Evolutionary conservation across 2,797 vertebrate species (phyloP), one percentile per base, ranked within the genome.

Genomic region (Salmo trutta): DNA sequence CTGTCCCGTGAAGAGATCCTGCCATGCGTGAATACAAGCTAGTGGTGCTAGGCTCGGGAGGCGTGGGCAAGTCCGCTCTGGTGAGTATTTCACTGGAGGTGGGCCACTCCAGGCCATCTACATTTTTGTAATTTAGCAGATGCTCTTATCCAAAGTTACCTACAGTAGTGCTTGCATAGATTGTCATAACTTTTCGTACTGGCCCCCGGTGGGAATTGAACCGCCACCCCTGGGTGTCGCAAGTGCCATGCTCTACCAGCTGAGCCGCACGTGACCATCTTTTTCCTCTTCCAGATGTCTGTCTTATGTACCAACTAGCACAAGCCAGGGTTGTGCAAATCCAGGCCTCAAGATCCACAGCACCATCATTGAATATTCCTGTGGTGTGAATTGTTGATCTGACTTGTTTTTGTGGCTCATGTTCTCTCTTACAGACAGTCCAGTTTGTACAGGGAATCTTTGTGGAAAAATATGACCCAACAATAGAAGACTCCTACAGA

Each of bases 21-120:
- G 94, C 93, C 95, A 99, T 99, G 98, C 98, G 98, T 95, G 98
- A 99, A 95, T 99, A 99, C 96, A 99, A 99, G 96, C 96, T 99
- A 90, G 98, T 99, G 94, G 98, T 99, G 94, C 96, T 99, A 90
- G 98, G 98, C 88, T 99, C 98, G 90, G 98, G 98, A 95, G 98
- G 98, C 90, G 98, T 99, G 93, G 98, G 98, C 86, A 99, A 99
- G 87, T 99, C 98, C 2, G 98, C 98, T 91, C 94, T 99, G 97
- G 98, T 99, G 93, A 98, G 97, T 97, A 84, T 36, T 72, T 16
- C 16, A 41, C 29, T 14, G 47, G 10, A 47, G 41, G 41, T 47
- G 41, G 16, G 16, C 29, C 27, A 67, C 62, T 76, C 70, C 78
- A 67, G 64, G 4, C 1, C 29, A 17, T 62, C 56, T 36, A 36